Evolutionary conservation across 2,113 vertebrate genomes (phyloP).

Genomic region (Thryonomys swinderianus): DNA sequence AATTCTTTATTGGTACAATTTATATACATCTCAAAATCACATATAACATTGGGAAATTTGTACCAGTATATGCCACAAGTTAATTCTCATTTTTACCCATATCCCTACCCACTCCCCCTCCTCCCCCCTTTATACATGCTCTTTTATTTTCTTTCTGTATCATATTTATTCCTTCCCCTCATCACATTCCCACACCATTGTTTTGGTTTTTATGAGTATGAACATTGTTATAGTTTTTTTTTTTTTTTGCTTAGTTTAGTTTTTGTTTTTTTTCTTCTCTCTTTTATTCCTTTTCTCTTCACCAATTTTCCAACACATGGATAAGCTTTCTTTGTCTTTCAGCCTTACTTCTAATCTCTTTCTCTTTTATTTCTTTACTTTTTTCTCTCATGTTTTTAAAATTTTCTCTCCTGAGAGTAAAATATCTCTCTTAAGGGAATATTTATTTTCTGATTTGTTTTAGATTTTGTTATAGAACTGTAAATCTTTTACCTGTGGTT

Average conservation of each 20-base stretch:
- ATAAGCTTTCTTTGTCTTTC: neutral
- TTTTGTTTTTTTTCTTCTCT: too few relatives aligned
- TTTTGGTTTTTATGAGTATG: neutral
- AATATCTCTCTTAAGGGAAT: neutral
- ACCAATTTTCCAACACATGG: neutral
- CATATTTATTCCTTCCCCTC: too few relatives aligned
- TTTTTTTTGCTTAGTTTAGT: neutral
- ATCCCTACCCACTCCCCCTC: too few relatives aligned
- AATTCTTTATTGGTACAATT: too few relatives aligned
- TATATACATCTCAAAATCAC: too few relatives aligned
- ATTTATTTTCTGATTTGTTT: neutral
- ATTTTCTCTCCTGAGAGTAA: neutral
- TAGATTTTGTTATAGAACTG: neutral
- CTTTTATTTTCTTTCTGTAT: too few relatives aligned
- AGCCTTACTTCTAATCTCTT: neutral
- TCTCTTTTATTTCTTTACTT: neutral
- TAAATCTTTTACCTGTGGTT: neutral
- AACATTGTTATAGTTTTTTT: neutral
- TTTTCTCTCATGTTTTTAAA: neutral
- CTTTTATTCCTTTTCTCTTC: neutral
- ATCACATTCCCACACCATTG: too few relatives aligned
- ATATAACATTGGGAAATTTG: too few relatives aligned
- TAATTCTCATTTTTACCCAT: too few relatives aligned
- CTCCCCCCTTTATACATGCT: too few relatives aligned
- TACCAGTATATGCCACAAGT: too few relatives aligned